These are phyloP conservation scores for Turritopsis dohrnii DNA, from an alignment of 30 jellyfish, hydroid and myxozoan species.

Conservation along the genomic window DNA sequence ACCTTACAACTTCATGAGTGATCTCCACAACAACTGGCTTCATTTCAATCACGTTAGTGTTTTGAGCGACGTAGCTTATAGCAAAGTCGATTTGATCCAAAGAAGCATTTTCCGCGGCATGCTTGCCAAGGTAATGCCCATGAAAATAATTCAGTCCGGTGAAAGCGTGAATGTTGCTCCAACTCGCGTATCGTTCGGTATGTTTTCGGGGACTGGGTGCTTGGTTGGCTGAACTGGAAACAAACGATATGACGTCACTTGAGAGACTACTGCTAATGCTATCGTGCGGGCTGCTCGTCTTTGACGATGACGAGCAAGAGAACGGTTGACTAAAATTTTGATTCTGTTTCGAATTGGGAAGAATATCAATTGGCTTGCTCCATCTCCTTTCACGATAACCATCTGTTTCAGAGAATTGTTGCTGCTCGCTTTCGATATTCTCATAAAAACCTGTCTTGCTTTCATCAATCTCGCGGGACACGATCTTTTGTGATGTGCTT, in stretches of 20 bases:
- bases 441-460: neutral
- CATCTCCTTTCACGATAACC: constrained; percentile 1
- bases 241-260: constrained; percentile 52
- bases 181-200: constrained; percentile 35
- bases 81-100: constrained; percentile 53
- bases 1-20: constrained; percentile 29
- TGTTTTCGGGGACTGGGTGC: constrained; percentile 43
- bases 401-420: neutral
- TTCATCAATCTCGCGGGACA: neutral
- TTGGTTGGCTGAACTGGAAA: constrained; percentile 62
- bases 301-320: constrained; percentile 34
- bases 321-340: constrained; percentile 14
- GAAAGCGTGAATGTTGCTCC: constrained; percentile 42
- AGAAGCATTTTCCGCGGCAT: constrained; percentile 34
- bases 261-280: constrained; percentile 58
- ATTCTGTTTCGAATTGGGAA: neutral
- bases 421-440: neutral
- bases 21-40: constrained; percentile 70
- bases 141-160: constrained; percentile 38
- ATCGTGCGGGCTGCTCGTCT: constrained; percentile 57
- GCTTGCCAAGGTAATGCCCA: constrained; percentile 82
- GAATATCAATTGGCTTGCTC: constrained; percentile 29
- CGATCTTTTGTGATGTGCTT: neutral
- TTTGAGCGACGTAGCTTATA: constrained; percentile 56
- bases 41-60: constrained; percentile 52